A percentile compares a stretch with the other conserved stretches of the same genome.
phyloP scores from a whole-genome alignment of 2,113 vertebrate genomes.

The Thunnus maccoyii region DNA sequence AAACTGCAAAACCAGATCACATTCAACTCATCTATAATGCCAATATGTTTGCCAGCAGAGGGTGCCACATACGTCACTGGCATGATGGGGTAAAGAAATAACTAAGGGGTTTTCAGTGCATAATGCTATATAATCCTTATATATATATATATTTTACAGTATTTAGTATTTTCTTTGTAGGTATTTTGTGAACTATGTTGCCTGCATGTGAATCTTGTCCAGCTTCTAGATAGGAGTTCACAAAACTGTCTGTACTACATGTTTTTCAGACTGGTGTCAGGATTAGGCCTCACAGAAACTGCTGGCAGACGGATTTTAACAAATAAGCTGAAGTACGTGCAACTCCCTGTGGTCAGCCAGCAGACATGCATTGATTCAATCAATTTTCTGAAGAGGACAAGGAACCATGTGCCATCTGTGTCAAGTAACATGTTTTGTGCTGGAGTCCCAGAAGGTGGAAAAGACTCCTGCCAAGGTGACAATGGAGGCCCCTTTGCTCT shows the following conservation, averaged over 20 bases:
- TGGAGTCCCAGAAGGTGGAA: conserved; percentile 62
- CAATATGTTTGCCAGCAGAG: conserved; percentile 75
- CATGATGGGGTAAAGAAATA: conserved; percentile 60
- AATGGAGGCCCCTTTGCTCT: conserved; percentile 62
- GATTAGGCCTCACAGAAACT: conserved; percentile 33
- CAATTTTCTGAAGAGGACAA: accelerated
- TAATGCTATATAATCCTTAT: neutral
- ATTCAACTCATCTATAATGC: conserved; percentile 72
- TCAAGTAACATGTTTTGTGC: conserved; percentile 81
- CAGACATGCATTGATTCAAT: conserved; percentile 31
- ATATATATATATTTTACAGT: too few relatives aligned
- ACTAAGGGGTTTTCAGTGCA: accelerated
- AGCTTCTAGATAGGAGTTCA: neutral
- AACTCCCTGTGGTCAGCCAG: conserved; percentile 69
- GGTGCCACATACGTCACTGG: neutral
- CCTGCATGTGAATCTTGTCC: neutral
- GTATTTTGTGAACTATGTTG: too few relatives aligned
- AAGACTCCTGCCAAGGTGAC: conserved; percentile 73
- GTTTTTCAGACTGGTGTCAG: conserved; percentile 69
- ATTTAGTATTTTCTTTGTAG: neutral
- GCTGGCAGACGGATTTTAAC: accelerated
- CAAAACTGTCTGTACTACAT: neutral
- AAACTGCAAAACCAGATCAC: conserved; percentile 59
- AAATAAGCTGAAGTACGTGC: conserved; percentile 65
- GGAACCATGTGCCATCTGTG: accelerated